Evolutionary conservation across 2,113 vertebrate species (phyloP).

Genomic region (Cynoglossus semilaevis): DNA sequence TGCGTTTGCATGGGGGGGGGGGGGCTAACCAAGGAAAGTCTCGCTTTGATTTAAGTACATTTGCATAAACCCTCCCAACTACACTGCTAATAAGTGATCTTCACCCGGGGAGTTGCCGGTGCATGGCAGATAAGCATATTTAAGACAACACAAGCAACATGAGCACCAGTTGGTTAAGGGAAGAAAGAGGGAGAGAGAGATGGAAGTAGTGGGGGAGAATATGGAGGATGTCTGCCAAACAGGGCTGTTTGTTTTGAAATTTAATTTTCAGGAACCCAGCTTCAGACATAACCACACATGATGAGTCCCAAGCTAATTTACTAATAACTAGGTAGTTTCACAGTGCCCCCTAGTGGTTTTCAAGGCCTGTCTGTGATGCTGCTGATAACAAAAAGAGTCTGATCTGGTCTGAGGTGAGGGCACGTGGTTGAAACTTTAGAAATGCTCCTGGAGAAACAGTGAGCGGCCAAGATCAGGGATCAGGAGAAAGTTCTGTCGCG

Average conservation of each 20-base stretch:
- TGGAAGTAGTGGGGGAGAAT: slow-evolving; percentile 35
- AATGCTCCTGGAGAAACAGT: slow-evolving; percentile 6
- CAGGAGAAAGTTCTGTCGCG: too few species aligned
- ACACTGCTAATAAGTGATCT: slow-evolving; percentile 78
- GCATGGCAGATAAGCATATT: slow-evolving; percentile 73
- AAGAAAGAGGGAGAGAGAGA: slow-evolving; percentile 32
- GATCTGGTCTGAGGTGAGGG: slow-evolving; percentile 21
- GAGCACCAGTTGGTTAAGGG: slow-evolving; percentile 57
- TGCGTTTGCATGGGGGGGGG: slow-evolving; percentile 50
- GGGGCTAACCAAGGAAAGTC: slow-evolving; percentile 64
- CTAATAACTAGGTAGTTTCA: slow-evolving; percentile 64
- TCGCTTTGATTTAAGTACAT: slow-evolving; percentile 72
- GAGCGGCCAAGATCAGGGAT: neutral
- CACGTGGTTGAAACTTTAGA: slow-evolving; percentile 26
- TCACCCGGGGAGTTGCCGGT: slow-evolving; percentile 74
- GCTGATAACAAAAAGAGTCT: neutral
- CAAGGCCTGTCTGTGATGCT: slow-evolving; percentile 1
- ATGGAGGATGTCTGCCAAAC: slow-evolving; percentile 38
- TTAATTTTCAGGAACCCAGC: slow-evolving; percentile 53
- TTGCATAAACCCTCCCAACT: slow-evolving; percentile 78
- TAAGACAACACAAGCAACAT: slow-evolving; percentile 57
- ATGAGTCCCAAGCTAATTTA: slow-evolving; percentile 59
- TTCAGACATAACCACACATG: slow-evolving; percentile 43
- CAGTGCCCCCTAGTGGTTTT: slow-evolving; percentile 70
- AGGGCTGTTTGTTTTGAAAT: slow-evolving; percentile 62